phyloP scores from a whole-genome alignment of 2,888 invertebrate species.

The Andrena dorsata region DNA sequence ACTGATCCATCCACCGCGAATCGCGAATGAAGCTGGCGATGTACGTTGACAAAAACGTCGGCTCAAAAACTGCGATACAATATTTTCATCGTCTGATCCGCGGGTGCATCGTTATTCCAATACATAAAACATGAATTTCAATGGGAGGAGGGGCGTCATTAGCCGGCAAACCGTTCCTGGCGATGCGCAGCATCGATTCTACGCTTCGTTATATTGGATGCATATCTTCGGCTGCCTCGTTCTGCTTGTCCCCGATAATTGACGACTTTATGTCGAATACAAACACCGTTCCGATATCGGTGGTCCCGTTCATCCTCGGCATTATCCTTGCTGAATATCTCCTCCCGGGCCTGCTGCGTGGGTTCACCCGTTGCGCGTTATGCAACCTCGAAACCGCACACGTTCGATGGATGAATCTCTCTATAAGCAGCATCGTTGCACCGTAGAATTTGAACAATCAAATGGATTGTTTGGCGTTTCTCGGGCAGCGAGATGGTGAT shows the following conservation, averaged over 20 bases:
- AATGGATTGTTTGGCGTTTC: conserved; percentile 2
- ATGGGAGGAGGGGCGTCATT: conserved; percentile 38
- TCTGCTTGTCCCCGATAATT: conserved; percentile 53
- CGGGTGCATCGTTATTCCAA: conserved; percentile 26
- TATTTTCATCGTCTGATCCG: neutral
- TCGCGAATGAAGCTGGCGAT: neutral
- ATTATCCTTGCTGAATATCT: conserved; percentile 49
- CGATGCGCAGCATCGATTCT: conserved; percentile 21
- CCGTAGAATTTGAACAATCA: neutral
- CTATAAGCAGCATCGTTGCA: neutral
- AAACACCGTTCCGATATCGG: conserved; percentile 50
- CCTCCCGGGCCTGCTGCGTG: conserved; percentile 32
- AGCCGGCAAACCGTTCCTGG: conserved; percentile 22
- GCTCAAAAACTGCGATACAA: neutral
- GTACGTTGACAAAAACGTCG: neutral
- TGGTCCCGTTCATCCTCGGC: conserved; percentile 58
- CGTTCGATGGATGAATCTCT: conserved; percentile 48
- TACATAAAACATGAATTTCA: conserved; percentile 59
- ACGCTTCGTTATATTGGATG: conserved; percentile 44
- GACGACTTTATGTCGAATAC: conserved; percentile 54
- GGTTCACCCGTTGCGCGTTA: conserved; percentile 56
- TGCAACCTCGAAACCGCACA: conserved; percentile 48
- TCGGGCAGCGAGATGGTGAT: neutral
- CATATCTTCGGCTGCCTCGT: conserved; percentile 19
- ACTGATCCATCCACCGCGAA: neutral